A percentile compares a stretch with the other conserved stretches of the same genome.
Evolutionary conservation across 2,113 vertebrate species (phyloP).

Genomic region (Chiloscyllium plagiosum): DNA sequence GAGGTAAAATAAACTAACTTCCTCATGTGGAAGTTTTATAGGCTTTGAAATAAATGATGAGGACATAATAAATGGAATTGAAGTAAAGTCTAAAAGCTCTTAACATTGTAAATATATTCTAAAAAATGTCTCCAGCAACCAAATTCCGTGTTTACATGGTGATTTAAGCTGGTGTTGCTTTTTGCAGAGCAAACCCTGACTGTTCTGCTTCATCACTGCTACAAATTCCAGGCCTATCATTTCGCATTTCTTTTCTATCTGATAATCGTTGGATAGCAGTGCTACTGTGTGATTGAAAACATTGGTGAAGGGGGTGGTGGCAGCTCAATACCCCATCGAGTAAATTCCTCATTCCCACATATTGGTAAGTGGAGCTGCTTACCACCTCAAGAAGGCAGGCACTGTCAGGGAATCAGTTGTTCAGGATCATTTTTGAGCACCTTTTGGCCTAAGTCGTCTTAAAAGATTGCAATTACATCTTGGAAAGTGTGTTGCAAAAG

Average conservation of each 20-base stretch:
- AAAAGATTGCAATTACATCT: neutral
- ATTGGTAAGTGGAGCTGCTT: neutral
- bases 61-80: neutral
- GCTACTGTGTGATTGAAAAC: neutral
- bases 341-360: neutral
- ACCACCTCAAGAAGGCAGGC: neutral
- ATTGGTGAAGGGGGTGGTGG: neutral
- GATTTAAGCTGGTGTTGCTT: neutral
- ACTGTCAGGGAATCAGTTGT: neutral
- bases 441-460: neutral
- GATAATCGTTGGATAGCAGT: neutral
- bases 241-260: neutral
- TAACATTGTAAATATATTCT: neutral
- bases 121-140: neutral
- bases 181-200: neutral
- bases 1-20: neutral
- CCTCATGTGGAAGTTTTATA: neutral
- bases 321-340: neutral
- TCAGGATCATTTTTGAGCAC: neutral
- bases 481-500: neutral
- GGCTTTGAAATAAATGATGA: neutral
- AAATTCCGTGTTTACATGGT: neutral
- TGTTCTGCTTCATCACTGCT: too few relatives aligned
- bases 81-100: neutral
- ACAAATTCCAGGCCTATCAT: too few relatives aligned